These are phyloP conservation scores for Saturnia japonica DNA, from an alignment of 2,888 invertebrate species.

Conservation along the genomic window DNA sequence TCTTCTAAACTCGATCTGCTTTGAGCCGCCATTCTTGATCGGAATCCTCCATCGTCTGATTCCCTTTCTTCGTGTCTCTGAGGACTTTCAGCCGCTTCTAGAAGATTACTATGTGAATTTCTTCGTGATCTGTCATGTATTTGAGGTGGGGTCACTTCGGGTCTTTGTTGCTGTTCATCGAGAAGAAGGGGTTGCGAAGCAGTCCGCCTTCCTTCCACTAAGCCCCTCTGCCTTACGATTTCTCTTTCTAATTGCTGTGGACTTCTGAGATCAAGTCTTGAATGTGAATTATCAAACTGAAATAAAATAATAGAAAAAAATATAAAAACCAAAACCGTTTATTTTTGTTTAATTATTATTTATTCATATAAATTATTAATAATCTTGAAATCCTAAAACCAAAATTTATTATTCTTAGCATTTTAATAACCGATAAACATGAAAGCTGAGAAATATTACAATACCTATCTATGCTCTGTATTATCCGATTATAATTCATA, in stretches of 20 bases:
- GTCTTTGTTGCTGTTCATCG: slow-evolving; percentile 69
- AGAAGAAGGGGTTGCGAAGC: slow-evolving; percentile 86
- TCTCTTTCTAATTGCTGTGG: slow-evolving; percentile 84
- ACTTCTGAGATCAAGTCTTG: slow-evolving; percentile 79
- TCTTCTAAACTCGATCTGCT: slow-evolving; percentile 71
- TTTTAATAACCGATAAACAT: neutral
- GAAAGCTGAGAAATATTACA: neutral
- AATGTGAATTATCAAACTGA: slow-evolving; percentile 74
- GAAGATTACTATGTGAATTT: slow-evolving; percentile 83
- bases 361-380: neutral
- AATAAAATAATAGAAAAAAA: slow-evolving; percentile 32
- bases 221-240: slow-evolving; percentile 79
- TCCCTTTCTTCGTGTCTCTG: slow-evolving; percentile 76
- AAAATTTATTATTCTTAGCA: neutral
- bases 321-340: neutral
- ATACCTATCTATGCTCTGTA: neutral
- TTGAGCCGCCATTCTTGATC: slow-evolving; percentile 69
- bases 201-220: slow-evolving; percentile 81
- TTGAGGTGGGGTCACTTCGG: slow-evolving; percentile 64
- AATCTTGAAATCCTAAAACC: neutral
- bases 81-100: slow-evolving; percentile 68
- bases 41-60: slow-evolving; percentile 84
- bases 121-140: slow-evolving; percentile 72
- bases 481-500: neutral
- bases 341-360: neutral